phyloP scores from a whole-genome alignment of 2,888 invertebrate species.

The Brenthis hecate region DNA sequence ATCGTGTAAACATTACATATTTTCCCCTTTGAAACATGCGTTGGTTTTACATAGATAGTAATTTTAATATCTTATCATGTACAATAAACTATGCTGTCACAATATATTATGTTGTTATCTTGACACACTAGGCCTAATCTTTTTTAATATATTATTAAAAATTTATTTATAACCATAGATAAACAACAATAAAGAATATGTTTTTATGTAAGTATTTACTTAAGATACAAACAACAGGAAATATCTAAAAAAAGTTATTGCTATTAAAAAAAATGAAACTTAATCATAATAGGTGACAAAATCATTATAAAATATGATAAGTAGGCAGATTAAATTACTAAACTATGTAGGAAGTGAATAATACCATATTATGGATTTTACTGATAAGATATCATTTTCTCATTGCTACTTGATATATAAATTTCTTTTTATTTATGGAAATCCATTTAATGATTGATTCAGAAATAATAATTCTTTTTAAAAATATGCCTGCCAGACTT shows the following conservation, averaged over 20 bases:
- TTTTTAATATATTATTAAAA: not conserved
- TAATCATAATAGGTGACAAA: no score
- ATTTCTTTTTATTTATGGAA: no score
- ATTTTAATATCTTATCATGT: conserved; percentile 11
- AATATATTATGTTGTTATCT: conserved; percentile 8
- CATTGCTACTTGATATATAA: not conserved
- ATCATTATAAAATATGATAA: no score
- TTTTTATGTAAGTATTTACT: not conserved
- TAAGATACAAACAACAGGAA: no score
- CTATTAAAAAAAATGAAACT: no score
- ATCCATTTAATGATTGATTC: no score
- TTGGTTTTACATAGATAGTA: not conserved
- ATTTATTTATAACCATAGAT: not conserved
- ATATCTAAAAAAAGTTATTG: no score
- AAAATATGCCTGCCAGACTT: no score
- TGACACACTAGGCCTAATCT: not conserved
- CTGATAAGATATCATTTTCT: not conserved
- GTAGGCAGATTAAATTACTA: no score
- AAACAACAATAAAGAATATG: not conserved
- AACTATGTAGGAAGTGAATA: not conserved
- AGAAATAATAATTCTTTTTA: no score
- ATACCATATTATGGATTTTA: not conserved
- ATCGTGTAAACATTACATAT: not conserved
- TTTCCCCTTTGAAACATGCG: not conserved
- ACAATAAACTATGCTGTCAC: not conserved